Conservation (phyloP, 2,888 invertebrate genomes). For the Chirona hameri region DNA sequence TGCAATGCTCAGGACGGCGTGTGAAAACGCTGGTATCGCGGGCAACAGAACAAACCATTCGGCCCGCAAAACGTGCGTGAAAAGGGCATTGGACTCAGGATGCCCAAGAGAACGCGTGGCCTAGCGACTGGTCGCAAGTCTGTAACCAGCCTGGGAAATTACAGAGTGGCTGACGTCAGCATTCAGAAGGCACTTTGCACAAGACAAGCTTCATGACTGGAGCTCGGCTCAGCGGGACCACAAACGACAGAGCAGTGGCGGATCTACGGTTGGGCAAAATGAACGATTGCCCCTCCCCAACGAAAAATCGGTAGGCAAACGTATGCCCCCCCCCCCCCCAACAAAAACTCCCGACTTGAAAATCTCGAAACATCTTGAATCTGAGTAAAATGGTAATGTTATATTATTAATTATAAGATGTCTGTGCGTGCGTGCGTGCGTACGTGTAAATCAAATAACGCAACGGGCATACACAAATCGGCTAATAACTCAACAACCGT, state of each 20-base stretch:
- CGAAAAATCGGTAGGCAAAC: no score
- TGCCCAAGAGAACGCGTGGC: neutral
- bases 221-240: neutral
- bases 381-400: no score
- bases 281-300: no score
- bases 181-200: neutral
- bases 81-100: neutral
- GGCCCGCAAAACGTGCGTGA: neutral
- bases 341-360: no score
- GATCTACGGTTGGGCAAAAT: no score
- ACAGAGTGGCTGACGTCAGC: neutral
- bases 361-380: no score
- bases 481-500: no score
- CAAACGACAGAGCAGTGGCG: neutral
- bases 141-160: neutral
- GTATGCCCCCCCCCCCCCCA: no score
- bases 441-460: no score
- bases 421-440: no score
- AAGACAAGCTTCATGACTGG: neutral
- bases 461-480: no score
- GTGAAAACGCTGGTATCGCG: neutral
- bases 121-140: neutral
- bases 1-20: neutral
- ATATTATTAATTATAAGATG: no score
- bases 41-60: neutral